A percentile compares a stretch with the other conserved stretches of the same genome.
Conservation (phyloP, 1,140 invertebrate genomes). For the Drosophila saltans region DNA sequence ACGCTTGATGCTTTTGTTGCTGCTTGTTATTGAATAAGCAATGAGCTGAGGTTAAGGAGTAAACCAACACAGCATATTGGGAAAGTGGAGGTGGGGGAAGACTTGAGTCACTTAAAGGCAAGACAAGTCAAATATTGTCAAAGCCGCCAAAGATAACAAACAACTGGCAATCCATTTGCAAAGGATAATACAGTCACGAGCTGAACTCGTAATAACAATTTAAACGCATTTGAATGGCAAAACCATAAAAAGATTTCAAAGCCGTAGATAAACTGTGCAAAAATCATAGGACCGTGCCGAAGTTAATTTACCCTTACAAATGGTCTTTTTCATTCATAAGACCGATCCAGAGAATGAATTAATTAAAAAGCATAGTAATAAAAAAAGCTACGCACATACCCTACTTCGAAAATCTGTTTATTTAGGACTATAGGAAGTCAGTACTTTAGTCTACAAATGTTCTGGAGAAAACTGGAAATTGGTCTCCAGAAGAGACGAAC, state of each 20-base stretch:
- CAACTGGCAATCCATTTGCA: constrained; percentile 4
- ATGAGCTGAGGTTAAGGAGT: constrained; percentile 26
- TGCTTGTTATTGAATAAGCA: constrained; percentile 43
- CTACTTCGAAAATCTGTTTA: too few species aligned
- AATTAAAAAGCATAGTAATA: too few species aligned
- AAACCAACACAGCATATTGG: not conserved
- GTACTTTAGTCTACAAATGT: too few species aligned
- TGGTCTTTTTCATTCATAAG: too few species aligned
- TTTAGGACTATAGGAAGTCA: too few species aligned
- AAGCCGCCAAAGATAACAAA: constrained; percentile 8
- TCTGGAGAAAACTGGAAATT: too few species aligned
- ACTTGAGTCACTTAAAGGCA: not conserved
- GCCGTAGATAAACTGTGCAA: too few species aligned
- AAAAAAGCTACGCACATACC: too few species aligned
- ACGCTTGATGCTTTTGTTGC: not conserved
- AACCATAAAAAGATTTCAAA: not conserved
- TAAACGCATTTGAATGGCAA: not conserved
- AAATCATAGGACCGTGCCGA: too few species aligned
- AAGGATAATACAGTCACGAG: not conserved
- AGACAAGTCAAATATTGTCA: constrained; percentile 3
- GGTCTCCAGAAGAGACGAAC: too few species aligned
- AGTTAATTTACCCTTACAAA: too few species aligned
- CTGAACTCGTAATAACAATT: not conserved
- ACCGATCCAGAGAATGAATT: too few species aligned
- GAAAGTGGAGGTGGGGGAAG: not conserved